phyloP scores from a whole-genome alignment of 2,797 vertebrate genomes.

The Coccyzus lansbergi region DNA sequence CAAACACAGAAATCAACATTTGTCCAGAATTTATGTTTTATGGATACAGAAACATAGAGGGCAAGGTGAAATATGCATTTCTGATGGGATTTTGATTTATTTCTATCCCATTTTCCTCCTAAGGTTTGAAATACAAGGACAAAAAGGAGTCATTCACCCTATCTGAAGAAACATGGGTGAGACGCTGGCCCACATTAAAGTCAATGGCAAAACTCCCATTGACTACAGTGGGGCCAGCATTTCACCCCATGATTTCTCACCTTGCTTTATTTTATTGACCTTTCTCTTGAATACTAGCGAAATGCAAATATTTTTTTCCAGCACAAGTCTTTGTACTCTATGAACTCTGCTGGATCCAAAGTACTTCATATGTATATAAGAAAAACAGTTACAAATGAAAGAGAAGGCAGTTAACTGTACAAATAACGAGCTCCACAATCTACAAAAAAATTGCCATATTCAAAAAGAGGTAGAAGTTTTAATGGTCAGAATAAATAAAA shows the following conservation, averaged over 20 bases:
- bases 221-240: conserved; percentile 28
- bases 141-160: conserved; percentile 53
- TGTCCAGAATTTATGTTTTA: background rate
- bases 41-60: conserved; percentile 25
- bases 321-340: conserved; percentile 66
- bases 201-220: conserved; percentile 46
- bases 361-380: conserved; percentile 53
- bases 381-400: conserved; percentile 21
- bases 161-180: background rate
- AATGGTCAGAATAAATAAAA: conserved; percentile 12
- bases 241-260: conserved; percentile 61
- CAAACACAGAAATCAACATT: conserved; percentile 11
- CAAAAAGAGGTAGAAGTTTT: conserved; percentile 24
- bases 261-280: conserved; percentile 67
- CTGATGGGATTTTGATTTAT: conserved; percentile 58
- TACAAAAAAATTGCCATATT: background rate
- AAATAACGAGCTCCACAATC: conserved; percentile 42
- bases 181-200: conserved; percentile 8
- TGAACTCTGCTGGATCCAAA: conserved; percentile 68
- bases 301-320: conserved; percentile 70
- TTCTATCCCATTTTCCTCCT: conserved; percentile 66
- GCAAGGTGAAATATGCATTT: conserved; percentile 54
- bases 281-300: conserved; percentile 51
- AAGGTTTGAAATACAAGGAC: conserved; percentile 60
- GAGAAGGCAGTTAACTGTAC: background rate